A percentile compares a stretch with the other conserved stretches of the same genome.
phyloP scores from a whole-genome alignment of 2,888 invertebrate genomes.

The Drosophila formosana region DNA sequence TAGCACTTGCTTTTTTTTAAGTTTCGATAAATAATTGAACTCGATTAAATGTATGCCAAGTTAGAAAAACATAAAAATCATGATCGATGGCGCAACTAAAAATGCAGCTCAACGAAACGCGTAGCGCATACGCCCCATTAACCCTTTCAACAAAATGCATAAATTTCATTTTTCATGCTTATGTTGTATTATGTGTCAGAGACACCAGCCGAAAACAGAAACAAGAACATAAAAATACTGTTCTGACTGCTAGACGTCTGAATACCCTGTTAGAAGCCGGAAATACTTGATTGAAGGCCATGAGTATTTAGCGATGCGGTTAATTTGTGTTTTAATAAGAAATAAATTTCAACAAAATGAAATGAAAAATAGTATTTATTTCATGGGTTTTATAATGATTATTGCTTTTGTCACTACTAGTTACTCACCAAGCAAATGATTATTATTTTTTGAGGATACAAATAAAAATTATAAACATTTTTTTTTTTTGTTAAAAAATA shows the following conservation, averaged over 20 bases:
- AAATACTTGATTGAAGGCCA: background rate
- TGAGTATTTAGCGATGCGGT: too few relatives aligned
- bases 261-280: slow-evolving; percentile 13
- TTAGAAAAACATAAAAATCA: slow-evolving; percentile 2
- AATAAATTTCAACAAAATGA: too few relatives aligned
- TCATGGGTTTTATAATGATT: too few relatives aligned
- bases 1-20: background rate
- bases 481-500: too few relatives aligned
- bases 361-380: too few relatives aligned
- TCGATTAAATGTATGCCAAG: slow-evolving; percentile 6
- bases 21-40: background rate
- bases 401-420: too few relatives aligned
- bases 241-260: rapidly evolving
- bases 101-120: slow-evolving; percentile 40
- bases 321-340: too few relatives aligned
- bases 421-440: too few relatives aligned
- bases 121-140: slow-evolving; percentile 55
- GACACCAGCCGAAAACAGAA: slow-evolving; percentile 24
- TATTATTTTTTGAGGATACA: too few relatives aligned
- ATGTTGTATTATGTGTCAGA: slow-evolving; percentile 43
- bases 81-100: slow-evolving; percentile 52
- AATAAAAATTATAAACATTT: too few relatives aligned
- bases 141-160: slow-evolving; percentile 66
- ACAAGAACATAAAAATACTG: background rate
- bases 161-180: slow-evolving; percentile 56